Base-by-base conservation (phyloP, 2,797 vertebrate genomes). In the Pteropus rufus region DNA sequence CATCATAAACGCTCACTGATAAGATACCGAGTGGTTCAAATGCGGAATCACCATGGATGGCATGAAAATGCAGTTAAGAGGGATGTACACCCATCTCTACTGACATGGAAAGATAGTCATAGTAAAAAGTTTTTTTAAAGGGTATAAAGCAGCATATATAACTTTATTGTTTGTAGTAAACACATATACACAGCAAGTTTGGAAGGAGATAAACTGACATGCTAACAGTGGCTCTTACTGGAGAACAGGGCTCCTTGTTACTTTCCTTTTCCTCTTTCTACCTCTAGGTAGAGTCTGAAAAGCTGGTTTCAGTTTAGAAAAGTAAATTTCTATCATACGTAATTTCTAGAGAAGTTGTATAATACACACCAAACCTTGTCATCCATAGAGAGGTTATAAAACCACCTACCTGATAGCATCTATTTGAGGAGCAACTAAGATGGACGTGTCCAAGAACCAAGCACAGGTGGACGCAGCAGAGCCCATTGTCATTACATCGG, bases 291-390 rank as follows among this genome's bases (percentile, higher is more conserved):
- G 18, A 83, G 19, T 87, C 64, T 89, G 67, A 80, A 62, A 85
- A 52, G n/a, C n/a, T 26, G 24, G 44, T 80, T 8, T 80, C 81
- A 92, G 60, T 85, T 93, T 62, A 94, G 58, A 67, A 83, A 96
- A 85, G 64, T 64, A 69, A 54, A n/a, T 39, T 93, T 70, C 80
- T 73, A 21, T 77, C 73, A 64, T 8, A 65, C 82, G 41, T 21
- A 31, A 16, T 67, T 95, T 44, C 52, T 46, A 58, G 62, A 86
- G n/a, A 91, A 72, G 2, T 24, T 79, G n/a, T 41, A 56, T 10
- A 18, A 26, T 15, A 73, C 18, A 60, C 65, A 81, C 31, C 49
- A 44, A 83, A 65, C 56, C 39, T 29, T 36, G 58, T 31, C 60
- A 36, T 54, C n/a, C 46, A 80, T 0, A 81, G 81, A n/a, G 77